Conservation (phyloP, 2,888 invertebrate genomes). For the Endotricha flammealis region DNA sequence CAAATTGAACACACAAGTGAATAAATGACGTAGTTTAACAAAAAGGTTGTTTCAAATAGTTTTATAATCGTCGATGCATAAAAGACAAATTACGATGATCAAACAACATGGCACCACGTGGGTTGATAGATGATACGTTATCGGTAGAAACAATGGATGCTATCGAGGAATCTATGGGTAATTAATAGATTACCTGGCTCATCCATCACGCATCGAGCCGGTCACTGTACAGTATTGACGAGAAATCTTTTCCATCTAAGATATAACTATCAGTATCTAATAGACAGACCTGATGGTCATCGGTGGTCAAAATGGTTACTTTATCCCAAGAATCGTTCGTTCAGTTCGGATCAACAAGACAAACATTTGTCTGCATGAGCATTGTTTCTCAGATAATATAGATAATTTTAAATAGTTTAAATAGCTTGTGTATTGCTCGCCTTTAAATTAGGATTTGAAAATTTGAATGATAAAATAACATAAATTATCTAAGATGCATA, state of each 20-base stretch:
- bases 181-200: slow-evolving; percentile 64
- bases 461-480: too few species aligned
- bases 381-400: too few species aligned
- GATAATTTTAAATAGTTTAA: too few species aligned
- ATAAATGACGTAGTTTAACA: slow-evolving; percentile 4
- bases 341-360: too few species aligned
- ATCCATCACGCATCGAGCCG: slow-evolving; percentile 47
- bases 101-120: slow-evolving; percentile 64
- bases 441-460: too few species aligned
- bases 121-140: slow-evolving; percentile 63
- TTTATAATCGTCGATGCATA: slow-evolving; percentile 50
- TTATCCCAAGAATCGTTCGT: too few species aligned
- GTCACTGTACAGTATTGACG: not conserved
- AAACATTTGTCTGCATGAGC: too few species aligned
- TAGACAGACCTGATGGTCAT: too few species aligned
- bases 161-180: slow-evolving; percentile 61
- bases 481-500: too few species aligned
- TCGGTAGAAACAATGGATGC: slow-evolving; percentile 61
- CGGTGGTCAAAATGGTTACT: too few species aligned
- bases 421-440: too few species aligned
- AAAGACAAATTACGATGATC: slow-evolving; percentile 63
- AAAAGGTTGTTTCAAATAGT: slow-evolving; percentile 25
- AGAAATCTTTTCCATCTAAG: not conserved
- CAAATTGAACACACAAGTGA: not conserved
- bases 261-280: too few species aligned